These are phyloP conservation scores for Antheraea yamamai DNA, from an alignment of 2,888 invertebrate species.

Conservation along the genomic window DNA sequence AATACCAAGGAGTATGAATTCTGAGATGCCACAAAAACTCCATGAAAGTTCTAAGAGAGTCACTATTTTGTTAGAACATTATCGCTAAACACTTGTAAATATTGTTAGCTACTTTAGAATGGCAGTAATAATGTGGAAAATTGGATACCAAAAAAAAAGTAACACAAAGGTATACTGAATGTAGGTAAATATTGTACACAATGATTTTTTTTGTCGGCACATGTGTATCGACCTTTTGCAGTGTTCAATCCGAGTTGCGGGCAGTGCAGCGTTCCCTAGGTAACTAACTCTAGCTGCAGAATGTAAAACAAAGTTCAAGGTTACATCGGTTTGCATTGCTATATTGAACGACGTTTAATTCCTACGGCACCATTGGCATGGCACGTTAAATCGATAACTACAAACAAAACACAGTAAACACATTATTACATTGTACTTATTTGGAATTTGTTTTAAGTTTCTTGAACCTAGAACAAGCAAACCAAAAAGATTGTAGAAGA, in stretches of 20 bases:
- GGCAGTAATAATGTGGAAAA: no score
- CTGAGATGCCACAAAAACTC: no score
- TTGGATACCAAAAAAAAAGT: neutral
- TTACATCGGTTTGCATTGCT: neutral
- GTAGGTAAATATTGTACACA: neutral
- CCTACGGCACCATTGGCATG: neutral
- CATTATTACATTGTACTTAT: neutral
- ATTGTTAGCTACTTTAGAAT: no score
- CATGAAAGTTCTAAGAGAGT: no score
- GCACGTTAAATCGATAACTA: neutral
- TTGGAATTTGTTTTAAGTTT: neutral
- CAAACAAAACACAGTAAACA: neutral
- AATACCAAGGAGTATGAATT: no score
- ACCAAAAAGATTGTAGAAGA: neutral
- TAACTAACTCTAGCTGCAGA: neutral
- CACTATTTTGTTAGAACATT: no score
- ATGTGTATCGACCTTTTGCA: conserved; percentile 1
- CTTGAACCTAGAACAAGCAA: neutral
- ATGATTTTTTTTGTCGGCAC: neutral
- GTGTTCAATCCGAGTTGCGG: neutral
- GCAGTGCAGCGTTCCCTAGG: neutral
- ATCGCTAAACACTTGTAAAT: no score
- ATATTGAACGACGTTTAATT: neutral
- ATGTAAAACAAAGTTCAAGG: conserved; percentile 3
- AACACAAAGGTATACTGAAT: neutral